These are phyloP conservation scores for Megaptera novaeangliae DNA, from an alignment of 2,113 vertebrate species.

Conservation along the genomic window DNA sequence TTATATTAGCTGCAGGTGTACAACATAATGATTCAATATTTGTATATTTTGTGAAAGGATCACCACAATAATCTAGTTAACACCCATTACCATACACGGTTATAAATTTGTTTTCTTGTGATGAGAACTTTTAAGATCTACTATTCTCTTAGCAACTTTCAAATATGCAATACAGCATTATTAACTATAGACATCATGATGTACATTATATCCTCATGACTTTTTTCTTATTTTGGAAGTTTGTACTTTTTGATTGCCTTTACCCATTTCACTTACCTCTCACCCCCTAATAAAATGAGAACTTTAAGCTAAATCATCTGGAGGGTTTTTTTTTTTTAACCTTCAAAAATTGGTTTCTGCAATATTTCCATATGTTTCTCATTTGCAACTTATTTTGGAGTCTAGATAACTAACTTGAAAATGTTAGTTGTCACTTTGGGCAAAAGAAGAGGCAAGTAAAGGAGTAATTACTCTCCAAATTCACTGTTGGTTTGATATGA, in stretches of 20 bases:
- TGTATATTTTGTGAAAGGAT: background rate
- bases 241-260: background rate
- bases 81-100: background rate
- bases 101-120: background rate
- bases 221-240: background rate
- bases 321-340: background rate
- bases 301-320: background rate
- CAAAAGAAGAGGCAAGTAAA: background rate
- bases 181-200: background rate
- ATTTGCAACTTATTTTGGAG: background rate
- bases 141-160: background rate
- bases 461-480: background rate
- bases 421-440: background rate
- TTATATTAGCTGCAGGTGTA: background rate
- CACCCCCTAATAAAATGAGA: background rate
- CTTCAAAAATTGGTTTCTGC: background rate
- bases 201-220: background rate
- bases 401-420: background rate
- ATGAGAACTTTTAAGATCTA: background rate
- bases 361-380: background rate
- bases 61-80: background rate
- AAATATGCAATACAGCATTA: background rate
- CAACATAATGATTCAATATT: background rate
- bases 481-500: background rate
- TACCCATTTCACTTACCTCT: background rate